Evolutionary conservation across 92 coral and sea anemone species (phyloP), one percentile per base, ranked within the genome.

Genomic region (Hydrozoanthus gracilis): DNA sequence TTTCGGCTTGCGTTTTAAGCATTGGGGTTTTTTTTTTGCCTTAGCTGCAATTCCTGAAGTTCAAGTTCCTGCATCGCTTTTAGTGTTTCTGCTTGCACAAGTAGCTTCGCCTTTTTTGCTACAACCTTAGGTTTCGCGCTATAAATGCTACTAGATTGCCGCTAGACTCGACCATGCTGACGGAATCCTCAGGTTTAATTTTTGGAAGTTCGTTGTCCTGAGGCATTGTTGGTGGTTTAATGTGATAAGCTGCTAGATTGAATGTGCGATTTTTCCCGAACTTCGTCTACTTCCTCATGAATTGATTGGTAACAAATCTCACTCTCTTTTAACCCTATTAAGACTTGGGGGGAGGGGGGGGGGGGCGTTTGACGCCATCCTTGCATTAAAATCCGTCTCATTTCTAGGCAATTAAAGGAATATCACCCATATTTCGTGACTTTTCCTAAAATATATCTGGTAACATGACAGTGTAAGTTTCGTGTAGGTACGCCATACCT

Each of bases 121-220:
- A 56, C 88, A 39, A 70, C 88, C 71, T 60, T 86, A n/a, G 71
- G 45, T 45, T 86, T 86, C 50, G 88, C 83, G 83, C 88, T 86
- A 10, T 35, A n/a, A 27, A 78, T 17, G 44, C 82, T 47, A 71
- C 88, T 86, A 54, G 58, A 8, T 56, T 6, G 77, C 83, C 64
- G 13, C 62, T 67, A 10, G 88, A 39, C 77, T 39, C 83, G 14
- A 62, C 88, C 73, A 44, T 49, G 71, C 88, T 86, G 14, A 74
- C 83, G 11, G 83, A 86, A 74, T 86, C 88, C 78, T 86, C 73
- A 18, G 88, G 83, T 74, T 56, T 77, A 12, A 86, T 73, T 72
- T 86, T 44, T 27, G 48, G 54, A 51, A 73, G 39, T 20, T 82
- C 74, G 7, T 56, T 58, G 51, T 35, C 61, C 65, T 86, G 71